Evolutionary conservation across 1,140 invertebrate genomes (phyloP).

Genomic region (Sitodiplosis mosellana): DNA sequence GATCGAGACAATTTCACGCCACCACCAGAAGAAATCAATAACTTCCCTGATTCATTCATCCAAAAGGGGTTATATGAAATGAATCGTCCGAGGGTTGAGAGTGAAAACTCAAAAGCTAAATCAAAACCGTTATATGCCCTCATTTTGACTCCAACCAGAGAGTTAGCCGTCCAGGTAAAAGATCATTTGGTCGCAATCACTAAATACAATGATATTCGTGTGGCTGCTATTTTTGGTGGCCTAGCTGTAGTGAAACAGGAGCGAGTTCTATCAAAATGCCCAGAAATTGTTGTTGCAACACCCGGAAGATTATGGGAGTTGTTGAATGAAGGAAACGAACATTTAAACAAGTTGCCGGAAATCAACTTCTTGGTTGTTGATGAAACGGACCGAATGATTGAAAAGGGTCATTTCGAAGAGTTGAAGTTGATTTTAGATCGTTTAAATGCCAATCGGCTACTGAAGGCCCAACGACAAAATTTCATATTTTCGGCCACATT

Average conservation of each 20-base stretch:
- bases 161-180: conserved; percentile 85
- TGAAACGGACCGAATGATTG: conserved; percentile 97
- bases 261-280: conserved; percentile 57
- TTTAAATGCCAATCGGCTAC: conserved; percentile 49
- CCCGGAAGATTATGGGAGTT: conserved; percentile 93
- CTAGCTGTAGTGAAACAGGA: conserved; percentile 83
- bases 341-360: conserved; percentile 47
- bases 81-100: no score
- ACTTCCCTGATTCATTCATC: conserved; percentile 11
- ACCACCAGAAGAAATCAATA: conserved; percentile 16
- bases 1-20: conserved; percentile 18
- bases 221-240: conserved; percentile 74
- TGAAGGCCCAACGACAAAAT: conserved; percentile 53
- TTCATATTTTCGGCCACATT: conserved; percentile 97
- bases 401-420: conserved; percentile 92
- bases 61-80: conserved; percentile 15
- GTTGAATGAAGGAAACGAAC: conserved; percentile 53
- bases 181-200: conserved; percentile 63
- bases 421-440: conserved; percentile 61
- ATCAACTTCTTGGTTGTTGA: conserved; percentile 85
- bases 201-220: conserved; percentile 47
- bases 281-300: conserved; percentile 90
- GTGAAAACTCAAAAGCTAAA: conserved; percentile 16
- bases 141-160: conserved; percentile 85
- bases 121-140: conserved; percentile 54